Percentiles rank a stretch among this genome's conserved stretches.
Conservation (phyloP, 2,797 vertebrate species). For the Alcedo quadribrachys region DNA sequence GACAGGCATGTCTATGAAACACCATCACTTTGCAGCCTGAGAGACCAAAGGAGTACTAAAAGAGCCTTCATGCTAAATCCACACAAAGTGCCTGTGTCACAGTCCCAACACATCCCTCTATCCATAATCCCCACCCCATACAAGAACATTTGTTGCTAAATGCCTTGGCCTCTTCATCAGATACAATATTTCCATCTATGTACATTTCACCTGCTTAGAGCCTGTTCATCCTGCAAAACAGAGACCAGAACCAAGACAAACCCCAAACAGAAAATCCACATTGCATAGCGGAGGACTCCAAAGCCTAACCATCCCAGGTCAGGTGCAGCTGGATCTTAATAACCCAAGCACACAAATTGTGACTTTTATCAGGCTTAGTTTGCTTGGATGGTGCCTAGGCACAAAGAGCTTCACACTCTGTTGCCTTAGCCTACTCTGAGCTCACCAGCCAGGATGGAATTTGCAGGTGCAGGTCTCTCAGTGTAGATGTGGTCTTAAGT, state of each 20-base stretch:
- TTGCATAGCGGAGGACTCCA: background rate
- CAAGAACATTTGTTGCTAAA: background rate
- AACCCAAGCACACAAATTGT: background rate
- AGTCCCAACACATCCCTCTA: accelerated
- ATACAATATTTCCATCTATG: background rate
- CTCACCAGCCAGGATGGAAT: background rate
- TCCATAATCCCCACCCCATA: no score
- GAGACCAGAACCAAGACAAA: background rate
- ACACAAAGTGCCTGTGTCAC: background rate
- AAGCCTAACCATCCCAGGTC: background rate
- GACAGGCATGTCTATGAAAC: background rate
- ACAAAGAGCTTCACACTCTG: background rate
- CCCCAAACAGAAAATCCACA: background rate
- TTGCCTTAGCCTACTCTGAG: background rate
- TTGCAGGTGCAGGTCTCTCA: background rate
- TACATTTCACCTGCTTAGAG: background rate
- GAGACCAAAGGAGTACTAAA: background rate
- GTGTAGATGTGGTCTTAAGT: background rate
- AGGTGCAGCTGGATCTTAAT: background rate
- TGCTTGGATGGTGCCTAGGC: background rate
- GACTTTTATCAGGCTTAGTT: background rate
- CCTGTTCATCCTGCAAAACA: background rate
- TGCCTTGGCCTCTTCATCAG: background rate
- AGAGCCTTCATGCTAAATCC: background rate
- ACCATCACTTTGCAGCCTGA: background rate